Conservation (phyloP, 2,797 vertebrate species). For the Lagocephalus sceleratus region DNA sequence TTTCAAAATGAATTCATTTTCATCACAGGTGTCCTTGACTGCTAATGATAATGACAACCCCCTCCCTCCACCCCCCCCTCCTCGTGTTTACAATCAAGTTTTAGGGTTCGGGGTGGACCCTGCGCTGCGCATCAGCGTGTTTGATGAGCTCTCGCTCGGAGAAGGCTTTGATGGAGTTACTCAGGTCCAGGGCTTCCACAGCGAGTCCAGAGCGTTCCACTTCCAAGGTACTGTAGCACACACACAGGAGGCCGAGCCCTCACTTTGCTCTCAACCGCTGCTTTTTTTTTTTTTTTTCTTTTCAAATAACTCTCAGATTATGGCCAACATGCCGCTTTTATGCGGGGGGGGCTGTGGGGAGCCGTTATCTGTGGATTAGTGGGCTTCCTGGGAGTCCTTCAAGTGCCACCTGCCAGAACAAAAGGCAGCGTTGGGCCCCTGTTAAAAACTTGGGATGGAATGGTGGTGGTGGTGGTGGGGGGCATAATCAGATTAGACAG, state of each 20-base stretch:
- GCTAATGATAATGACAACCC: constrained; percentile 19
- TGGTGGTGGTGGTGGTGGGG: constrained; percentile 37
- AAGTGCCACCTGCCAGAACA: constrained; percentile 63
- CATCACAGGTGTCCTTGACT: constrained; percentile 21
- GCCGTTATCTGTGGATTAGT: constrained; percentile 3
- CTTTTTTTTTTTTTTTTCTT: too few species aligned
- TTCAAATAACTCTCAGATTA: background rate
- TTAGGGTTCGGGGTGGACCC: constrained; percentile 93
- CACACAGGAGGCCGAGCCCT: background rate
- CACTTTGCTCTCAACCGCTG: too few species aligned
- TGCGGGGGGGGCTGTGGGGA: constrained; percentile 5
- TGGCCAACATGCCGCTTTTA: background rate
- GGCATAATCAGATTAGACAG: constrained; percentile 57
- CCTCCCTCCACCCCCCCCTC: constrained; percentile 4
- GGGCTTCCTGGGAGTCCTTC: constrained; percentile 12
- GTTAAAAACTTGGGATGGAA: constrained; percentile 34
- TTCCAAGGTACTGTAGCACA: constrained; percentile 86
- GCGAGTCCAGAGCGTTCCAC: constrained; percentile 93
- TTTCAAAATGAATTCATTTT: background rate
- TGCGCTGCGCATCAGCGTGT: constrained; percentile 87
- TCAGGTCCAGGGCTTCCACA: constrained; percentile 94
- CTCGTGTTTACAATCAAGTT: constrained; percentile 66
- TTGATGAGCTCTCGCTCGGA: constrained; percentile 86
- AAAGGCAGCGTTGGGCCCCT: constrained; percentile 38
- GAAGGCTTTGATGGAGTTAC: constrained; percentile 85